Evolutionary conservation across 2,888 invertebrate genomes (phyloP).

Genomic region (Drosophila nr. medialis): DNA sequence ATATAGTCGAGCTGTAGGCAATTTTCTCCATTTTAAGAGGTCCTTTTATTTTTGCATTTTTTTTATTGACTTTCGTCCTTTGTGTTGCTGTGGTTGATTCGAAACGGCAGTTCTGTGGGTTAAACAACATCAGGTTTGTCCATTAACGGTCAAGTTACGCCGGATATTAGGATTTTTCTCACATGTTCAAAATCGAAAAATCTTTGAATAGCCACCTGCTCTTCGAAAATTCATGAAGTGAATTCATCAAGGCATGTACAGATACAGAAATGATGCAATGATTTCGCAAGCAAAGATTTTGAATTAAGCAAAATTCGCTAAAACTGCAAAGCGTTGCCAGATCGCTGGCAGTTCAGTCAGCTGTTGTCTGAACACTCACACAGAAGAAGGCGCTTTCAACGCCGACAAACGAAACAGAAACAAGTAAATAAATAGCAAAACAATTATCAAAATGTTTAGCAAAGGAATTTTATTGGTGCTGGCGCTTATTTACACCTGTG

Average conservation of each 20-base stretch:
- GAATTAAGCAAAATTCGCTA: background rate
- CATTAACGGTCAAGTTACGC: too few species aligned
- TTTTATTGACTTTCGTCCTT: too few species aligned
- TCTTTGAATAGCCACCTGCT: background rate
- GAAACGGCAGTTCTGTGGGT: too few species aligned
- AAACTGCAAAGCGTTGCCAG: conserved; percentile 19
- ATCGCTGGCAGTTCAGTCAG: conserved; percentile 22
- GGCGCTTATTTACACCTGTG: conserved; percentile 11
- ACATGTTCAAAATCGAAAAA: background rate
- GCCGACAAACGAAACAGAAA: conserved; percentile 30
- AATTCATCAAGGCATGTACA: background rate
- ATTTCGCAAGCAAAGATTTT: background rate
- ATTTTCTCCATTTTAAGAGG: too few species aligned
- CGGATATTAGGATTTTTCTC: background rate
- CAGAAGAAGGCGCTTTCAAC: conserved; percentile 3
- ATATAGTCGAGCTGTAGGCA: too few species aligned
- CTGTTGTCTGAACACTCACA: conserved; percentile 17
- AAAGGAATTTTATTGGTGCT: conserved; percentile 24
- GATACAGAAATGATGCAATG: background rate
- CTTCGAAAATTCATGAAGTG: background rate
- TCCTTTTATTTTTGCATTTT: too few species aligned
- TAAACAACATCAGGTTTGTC: too few species aligned
- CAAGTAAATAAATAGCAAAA: conserved; percentile 6
- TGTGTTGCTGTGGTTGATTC: background rate
- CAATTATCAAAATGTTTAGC: conserved; percentile 27